phyloP scores from a whole-genome alignment of 2,888 invertebrate genomes.

The Drosophila villosipedis region DNA sequence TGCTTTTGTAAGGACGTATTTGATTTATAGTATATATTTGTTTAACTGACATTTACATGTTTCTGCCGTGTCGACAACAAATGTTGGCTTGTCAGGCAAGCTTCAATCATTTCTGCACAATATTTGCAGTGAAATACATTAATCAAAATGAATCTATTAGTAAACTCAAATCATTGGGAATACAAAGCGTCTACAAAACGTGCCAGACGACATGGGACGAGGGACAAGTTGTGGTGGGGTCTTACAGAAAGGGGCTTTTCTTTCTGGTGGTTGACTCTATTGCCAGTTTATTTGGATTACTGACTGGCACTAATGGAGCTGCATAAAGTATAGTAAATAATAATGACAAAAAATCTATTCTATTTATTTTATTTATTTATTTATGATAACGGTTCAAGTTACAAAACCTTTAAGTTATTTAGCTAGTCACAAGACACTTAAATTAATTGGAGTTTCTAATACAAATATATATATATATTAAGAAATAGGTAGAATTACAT shows the following conservation, averaged over 20 bases:
- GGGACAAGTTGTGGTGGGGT: neutral
- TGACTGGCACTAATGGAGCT: constrained; percentile 26
- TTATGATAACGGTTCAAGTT: neutral
- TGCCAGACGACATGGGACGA: constrained; percentile 42
- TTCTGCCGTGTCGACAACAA: constrained; percentile 54
- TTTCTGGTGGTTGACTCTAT: neutral
- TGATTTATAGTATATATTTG: constrained; percentile 47
- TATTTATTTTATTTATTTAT: neutral
- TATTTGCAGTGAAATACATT: constrained; percentile 50
- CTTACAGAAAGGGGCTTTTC: neutral
- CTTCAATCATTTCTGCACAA: constrained; percentile 60
- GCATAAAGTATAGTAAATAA: neutral
- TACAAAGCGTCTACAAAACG: constrained; percentile 36
- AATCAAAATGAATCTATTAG: constrained; percentile 69
- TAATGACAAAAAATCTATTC: neutral
- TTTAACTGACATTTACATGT: constrained; percentile 42
- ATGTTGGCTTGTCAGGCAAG: constrained; percentile 53
- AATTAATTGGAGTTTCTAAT: neutral
- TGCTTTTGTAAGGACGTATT: constrained; percentile 12
- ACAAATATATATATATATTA: neutral
- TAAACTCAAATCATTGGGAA: constrained; percentile 26
- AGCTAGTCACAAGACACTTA: neutral
- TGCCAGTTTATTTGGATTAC: neutral
- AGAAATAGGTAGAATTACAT: too few relatives aligned
- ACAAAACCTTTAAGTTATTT: neutral